Percentiles rank a stretch among this genome's conserved stretches.
phyloP scores from a whole-genome alignment of 2,113 vertebrate species.

The Plecturocebus donacophilus region DNA sequence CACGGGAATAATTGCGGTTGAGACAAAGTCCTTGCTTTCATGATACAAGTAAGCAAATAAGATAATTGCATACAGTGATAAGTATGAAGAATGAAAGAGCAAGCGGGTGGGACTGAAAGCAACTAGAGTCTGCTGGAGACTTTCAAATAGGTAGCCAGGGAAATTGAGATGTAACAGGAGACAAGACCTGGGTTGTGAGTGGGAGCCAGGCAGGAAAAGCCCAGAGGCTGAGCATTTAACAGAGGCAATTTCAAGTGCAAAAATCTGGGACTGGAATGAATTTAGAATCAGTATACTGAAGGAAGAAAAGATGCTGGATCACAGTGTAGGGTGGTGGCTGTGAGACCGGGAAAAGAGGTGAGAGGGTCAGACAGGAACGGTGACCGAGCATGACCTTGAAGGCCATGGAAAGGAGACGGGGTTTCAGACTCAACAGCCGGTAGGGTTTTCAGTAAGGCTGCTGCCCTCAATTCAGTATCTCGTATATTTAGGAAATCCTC shows the following conservation, averaged over 20 bases:
- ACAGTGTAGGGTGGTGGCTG: rapidly evolving
- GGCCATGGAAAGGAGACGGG: not conserved
- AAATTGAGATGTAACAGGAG: not conserved
- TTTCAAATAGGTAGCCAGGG: not conserved
- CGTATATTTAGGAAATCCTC: not conserved
- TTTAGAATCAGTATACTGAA: not conserved
- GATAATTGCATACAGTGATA: not conserved
- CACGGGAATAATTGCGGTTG: not conserved
- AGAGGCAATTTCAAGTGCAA: not conserved
- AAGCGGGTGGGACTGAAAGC: not conserved
- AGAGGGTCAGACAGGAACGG: too few relatives aligned
- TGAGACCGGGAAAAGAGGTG: rapidly evolving
- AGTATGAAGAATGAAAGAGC: not conserved
- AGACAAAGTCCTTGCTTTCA: not conserved
- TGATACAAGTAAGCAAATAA: not conserved
- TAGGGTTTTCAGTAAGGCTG: not conserved
- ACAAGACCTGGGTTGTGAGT: not conserved
- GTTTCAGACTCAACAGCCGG: not conserved
- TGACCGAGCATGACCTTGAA: too few relatives aligned
- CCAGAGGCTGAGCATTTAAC: not conserved
- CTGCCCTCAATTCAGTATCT: not conserved
- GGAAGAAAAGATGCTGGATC: not conserved
- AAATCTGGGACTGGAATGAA: not conserved
- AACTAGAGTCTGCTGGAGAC: not conserved
- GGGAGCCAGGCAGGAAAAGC: not conserved